Evolutionary conservation across 2,888 invertebrate species (phyloP), one percentile per base, ranked within the genome.

Genomic region (Drosophila recens): DNA sequence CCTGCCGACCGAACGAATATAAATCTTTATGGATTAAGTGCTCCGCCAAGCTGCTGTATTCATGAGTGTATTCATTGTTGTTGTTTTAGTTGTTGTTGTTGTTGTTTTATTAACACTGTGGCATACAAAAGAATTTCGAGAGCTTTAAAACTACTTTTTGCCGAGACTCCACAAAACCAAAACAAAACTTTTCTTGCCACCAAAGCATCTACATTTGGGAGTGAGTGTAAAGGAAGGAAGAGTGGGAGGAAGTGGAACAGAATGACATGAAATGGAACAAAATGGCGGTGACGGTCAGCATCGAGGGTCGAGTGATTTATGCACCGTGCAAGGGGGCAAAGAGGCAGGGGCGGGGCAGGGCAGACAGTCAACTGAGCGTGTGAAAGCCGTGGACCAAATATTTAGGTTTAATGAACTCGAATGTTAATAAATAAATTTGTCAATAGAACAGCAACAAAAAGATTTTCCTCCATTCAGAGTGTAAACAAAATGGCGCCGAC

Each of bases 341-440:
- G 13, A 5, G 10, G 8, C 5, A 2, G 20, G 4, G 23, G 0
- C 9, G n/a, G 30, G 8, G n/a, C 6, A 27, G 27, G 27, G 27
- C n/a, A 5, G 5, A 27, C 27, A 27, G 27, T 6, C 27, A 27
- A 5, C 27, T 5, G 67, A 69, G 85, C 87, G 80, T 73, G 75
- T 70, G 82, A 81, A 76, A 53, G 72, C 72, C 80, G 54, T 57
- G 61, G 49, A 63, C 68, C 68, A 62, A 77, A 73, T 80, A 74
- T 75, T 86, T 76, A 69, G 84, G 84, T 86, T 86, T 86, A 86
- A 86, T 86, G 86, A 86, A 86, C 86, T 86, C 71, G 78, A 83
- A 86, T 86, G 83, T 88, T 88, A 86, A 88, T 86, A 86, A 88
- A 88, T 88, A 86, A 86, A 86, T 83, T 83, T 81, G 79, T 86